Evolutionary conservation across 2,888 invertebrate genomes (phyloP).

Genomic region (Cantharis lateralis): DNA sequence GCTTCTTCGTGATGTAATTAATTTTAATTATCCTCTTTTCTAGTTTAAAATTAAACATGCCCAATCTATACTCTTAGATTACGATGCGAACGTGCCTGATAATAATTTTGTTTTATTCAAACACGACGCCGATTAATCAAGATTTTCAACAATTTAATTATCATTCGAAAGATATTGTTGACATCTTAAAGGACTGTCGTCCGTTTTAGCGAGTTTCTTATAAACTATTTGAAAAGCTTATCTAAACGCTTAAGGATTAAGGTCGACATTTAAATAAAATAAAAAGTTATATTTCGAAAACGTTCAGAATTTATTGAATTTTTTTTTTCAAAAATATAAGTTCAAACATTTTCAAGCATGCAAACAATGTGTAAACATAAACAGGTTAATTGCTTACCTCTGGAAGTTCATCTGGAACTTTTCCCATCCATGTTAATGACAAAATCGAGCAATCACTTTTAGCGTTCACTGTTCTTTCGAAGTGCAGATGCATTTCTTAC

Average conservation of each 20-base stretch:
- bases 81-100: neutral
- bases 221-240: neutral
- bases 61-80: neutral
- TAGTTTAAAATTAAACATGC: neutral
- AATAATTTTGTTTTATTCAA: neutral
- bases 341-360: neutral
- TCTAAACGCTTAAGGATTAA: neutral
- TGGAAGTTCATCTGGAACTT: conserved; percentile 93
- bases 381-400: conserved; percentile 66
- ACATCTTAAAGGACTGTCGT: neutral
- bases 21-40: neutral
- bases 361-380: neutral
- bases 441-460: conserved; percentile 95
- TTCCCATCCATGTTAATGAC: conserved; percentile 97
- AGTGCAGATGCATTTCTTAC: conserved; percentile 87
- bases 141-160: neutral
- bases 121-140: neutral
- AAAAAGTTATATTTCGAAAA: neutral
- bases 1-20: neutral
- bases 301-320: too few relatives aligned
- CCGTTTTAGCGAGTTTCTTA: neutral
- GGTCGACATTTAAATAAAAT: neutral
- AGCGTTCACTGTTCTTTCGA: conserved; percentile 90
- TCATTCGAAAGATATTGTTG: neutral
- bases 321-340: neutral